These are phyloP conservation scores for Artemia franciscana DNA, from an alignment of 1,140 invertebrate species.

Conservation along the genomic window DNA sequence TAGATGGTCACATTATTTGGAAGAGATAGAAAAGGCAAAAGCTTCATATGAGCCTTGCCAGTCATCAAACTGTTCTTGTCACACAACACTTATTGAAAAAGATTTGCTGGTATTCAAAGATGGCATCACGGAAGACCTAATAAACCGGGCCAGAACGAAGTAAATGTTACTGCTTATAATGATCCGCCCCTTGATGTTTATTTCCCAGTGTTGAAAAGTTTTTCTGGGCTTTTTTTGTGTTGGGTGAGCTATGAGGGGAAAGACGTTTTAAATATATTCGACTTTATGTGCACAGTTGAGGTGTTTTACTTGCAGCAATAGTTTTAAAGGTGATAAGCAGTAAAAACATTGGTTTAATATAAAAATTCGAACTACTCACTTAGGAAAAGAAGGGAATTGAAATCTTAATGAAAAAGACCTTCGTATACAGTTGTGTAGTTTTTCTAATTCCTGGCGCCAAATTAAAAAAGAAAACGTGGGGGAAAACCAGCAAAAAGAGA, in stretches of 20 bases:
- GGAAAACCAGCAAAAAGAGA: too few species aligned
- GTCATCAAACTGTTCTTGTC: constrained; percentile 24
- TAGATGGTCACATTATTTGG: neutral
- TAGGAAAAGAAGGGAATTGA: too few species aligned
- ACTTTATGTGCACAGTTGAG: neutral
- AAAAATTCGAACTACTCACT: too few species aligned
- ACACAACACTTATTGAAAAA: constrained; percentile 32
- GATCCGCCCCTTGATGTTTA: too few species aligned
- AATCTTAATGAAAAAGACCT: too few species aligned
- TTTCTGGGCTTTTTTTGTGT: neutral
- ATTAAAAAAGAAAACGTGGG: too few species aligned
- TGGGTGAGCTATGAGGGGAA: neutral
- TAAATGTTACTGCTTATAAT: constrained; percentile 16
- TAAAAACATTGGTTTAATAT: too few species aligned
- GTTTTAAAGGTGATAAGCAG: neutral
- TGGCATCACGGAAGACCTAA: constrained; percentile 37
- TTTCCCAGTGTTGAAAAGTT: neutral
- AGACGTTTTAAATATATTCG: neutral
- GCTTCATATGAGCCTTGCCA: constrained; percentile 2
- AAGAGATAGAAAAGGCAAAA: neutral
- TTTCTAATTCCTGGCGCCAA: too few species aligned
- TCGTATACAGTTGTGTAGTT: too few species aligned
- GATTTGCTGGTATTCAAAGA: constrained; percentile 44
- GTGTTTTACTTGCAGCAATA: neutral
- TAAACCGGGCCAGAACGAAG: constrained; percentile 31